These are phyloP conservation scores for Drosophila takahashii DNA, from an alignment of 1,140 invertebrate genomes.

Conservation along the genomic window DNA sequence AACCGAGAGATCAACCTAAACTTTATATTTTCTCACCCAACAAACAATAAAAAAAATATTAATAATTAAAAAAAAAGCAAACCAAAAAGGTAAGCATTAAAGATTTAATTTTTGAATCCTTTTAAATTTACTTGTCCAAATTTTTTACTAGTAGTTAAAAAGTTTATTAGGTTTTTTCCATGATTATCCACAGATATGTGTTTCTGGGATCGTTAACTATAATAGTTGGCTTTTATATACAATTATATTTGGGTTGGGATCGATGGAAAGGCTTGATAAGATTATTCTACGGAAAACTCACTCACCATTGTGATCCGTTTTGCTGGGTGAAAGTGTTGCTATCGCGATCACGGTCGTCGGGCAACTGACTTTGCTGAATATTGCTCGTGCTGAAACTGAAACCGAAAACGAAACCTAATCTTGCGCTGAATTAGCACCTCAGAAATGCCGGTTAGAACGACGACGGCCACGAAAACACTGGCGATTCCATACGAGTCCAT, in stretches of 20 bases:
- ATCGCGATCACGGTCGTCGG: slow-evolving; percentile 3
- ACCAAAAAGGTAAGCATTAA: no score
- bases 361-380: not conserved
- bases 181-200: no score
- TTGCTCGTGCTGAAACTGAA: slow-evolving; percentile 9
- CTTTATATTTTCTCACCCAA: not conserved
- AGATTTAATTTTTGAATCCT: no score
- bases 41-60: not conserved
- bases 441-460: not conserved
- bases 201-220: no score
- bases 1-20: no score
- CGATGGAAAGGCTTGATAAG: not conserved
- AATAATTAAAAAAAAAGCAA: no score
- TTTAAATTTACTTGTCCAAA: no score
- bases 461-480: not conserved
- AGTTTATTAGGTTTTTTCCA: no score
- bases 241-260: not conserved
- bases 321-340: slow-evolving; percentile 1
- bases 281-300: not conserved
- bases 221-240: no score
- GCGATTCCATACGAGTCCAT: not conserved
- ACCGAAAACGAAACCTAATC: slow-evolving; percentile 11
- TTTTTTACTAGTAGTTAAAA: no score
- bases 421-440: slow-evolving; percentile 38
- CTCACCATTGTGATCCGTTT: not conserved